Conservation (phyloP, 2,797 vertebrate species). For the Gallinago nigripennis region DNA sequence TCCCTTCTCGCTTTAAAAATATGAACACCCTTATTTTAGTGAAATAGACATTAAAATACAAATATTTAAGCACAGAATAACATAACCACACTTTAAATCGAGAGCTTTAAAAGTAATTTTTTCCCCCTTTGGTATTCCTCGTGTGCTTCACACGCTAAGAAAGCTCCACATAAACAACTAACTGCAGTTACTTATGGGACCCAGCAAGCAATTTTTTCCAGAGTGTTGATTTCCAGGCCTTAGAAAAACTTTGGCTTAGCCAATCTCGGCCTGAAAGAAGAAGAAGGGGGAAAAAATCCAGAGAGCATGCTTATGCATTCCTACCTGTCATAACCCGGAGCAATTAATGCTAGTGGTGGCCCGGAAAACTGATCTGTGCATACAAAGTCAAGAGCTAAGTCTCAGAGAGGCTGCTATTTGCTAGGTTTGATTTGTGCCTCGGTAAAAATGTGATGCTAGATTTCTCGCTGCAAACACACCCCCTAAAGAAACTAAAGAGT, state of each 20-base stretch:
- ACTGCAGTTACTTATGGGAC: not conserved
- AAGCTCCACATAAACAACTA: not conserved
- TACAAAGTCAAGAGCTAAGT: not conserved
- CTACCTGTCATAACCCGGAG: constrained; percentile 43
- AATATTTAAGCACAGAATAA: not conserved
- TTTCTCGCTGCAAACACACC: not conserved
- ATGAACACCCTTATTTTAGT: not conserved
- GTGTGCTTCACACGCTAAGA: not conserved
- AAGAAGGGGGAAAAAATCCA: not conserved
- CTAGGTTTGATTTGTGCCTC: not conserved
- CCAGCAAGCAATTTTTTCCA: not conserved
- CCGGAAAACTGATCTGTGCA: not conserved
- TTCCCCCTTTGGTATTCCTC: not conserved
- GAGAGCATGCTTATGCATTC: not conserved
- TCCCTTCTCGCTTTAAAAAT: not conserved
- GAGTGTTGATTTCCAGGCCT: not conserved
- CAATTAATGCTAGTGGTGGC: not conserved
- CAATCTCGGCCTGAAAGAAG: not conserved
- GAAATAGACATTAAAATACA: not conserved
- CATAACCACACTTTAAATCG: not conserved
- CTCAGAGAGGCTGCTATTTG: not conserved
- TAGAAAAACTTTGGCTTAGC: constrained; percentile 5
- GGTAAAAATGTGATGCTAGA: not conserved
- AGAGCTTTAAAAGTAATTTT: not conserved
- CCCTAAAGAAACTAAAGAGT: not conserved